Evolutionary conservation across 2,113 vertebrate genomes (phyloP), one percentile per base, ranked within the genome.

Genomic region (Haliaeetus leucogaster): DNA sequence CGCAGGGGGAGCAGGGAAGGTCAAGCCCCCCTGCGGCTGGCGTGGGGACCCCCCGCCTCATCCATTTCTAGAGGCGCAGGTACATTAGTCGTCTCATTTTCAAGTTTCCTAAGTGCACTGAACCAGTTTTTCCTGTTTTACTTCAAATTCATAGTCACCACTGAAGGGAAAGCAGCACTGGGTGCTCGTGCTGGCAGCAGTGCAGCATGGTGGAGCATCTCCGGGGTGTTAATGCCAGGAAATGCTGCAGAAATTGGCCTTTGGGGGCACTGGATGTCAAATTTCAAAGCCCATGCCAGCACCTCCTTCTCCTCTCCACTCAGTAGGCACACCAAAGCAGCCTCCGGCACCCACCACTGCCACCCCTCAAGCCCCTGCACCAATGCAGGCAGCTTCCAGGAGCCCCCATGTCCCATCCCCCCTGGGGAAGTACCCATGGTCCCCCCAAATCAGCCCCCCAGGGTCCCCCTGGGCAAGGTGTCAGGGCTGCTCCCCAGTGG

Each of bases 91-190:
- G 86, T 90, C 83, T 86, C 95, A 93, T 93, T 93, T 95, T 34
- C 22, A 56, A 92, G 83, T 96, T 96, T 97, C 86, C 89, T 43
- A 94, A 89, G 10, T 66, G 62, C 53, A 77, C 86, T 42, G 88
- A 98, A 98, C 97, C 95, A 85, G 96, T 97, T 97, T 95, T 93
- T 97, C 97, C 52, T 26, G 90, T 97, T 97, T 95, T 74, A 72
- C 87, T 94, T 59, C 63, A 66, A 81, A 76, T 58, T 42, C 67
- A 56, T 32, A 68, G 68, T 72, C 74, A 40, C 32, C 32, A 27
- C 6, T 0, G 1, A 85, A 36, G n/a, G 40, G 48, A 62, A 48
- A 50, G 9, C 53, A 59, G 38, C 1, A 3, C 34, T 7, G 4
- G 25, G 43, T 7, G 11, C 52, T 22, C 34, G 10, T 27, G 2